Evolutionary conservation across 1,140 invertebrate genomes (phyloP).

Genomic region (Drosophila parabipectinata): DNA sequence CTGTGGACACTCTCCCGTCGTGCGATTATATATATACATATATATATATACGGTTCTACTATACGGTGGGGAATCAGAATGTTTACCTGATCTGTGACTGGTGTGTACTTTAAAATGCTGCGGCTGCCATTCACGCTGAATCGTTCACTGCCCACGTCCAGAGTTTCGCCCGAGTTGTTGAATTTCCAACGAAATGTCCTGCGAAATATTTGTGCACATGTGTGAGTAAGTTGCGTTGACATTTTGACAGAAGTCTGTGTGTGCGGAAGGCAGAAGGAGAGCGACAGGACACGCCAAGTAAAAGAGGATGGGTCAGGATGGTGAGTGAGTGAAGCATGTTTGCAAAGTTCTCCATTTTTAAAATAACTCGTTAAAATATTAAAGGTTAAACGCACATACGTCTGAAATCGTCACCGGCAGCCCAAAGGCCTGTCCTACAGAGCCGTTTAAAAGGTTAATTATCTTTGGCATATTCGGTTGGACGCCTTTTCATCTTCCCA

Average conservation of each 20-base stretch:
- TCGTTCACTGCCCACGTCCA: conserved; percentile 90
- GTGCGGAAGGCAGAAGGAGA: conserved; percentile 10
- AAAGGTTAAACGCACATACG: conserved; percentile 65
- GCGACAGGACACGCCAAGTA: conserved; percentile 8
- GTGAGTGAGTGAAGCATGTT: conserved; percentile 61
- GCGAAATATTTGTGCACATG: conserved; percentile 41
- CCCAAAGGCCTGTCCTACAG: conserved; percentile 11
- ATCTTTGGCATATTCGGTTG: conserved; percentile 74
- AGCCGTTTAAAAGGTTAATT: conserved; percentile 75
- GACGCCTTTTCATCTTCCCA: conserved; percentile 56
- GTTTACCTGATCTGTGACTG: conserved; percentile 86
- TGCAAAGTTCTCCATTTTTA: conserved; percentile 80
- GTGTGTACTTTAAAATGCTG: conserved; percentile 89
- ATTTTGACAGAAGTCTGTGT: conserved; percentile 70
- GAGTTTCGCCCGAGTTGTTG: conserved; percentile 93
- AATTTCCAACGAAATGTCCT: conserved; percentile 95
- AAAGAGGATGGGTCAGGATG: neutral
- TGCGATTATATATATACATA: conserved; percentile 8
- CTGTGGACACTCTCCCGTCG: conserved; percentile 21
- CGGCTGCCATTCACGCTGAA: conserved; percentile 89
- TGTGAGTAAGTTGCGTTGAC: conserved; percentile 71
- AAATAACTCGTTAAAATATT: conserved; percentile 81
- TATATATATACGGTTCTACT: conserved; percentile 4
- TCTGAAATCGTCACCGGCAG: conserved; percentile 1
- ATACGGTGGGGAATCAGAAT: conserved; percentile 20